A percentile compares a stretch with the other conserved stretches of the same genome.
Conservation (phyloP, 2,797 vertebrate species). For the Hapalemur alaotrensis region DNA sequence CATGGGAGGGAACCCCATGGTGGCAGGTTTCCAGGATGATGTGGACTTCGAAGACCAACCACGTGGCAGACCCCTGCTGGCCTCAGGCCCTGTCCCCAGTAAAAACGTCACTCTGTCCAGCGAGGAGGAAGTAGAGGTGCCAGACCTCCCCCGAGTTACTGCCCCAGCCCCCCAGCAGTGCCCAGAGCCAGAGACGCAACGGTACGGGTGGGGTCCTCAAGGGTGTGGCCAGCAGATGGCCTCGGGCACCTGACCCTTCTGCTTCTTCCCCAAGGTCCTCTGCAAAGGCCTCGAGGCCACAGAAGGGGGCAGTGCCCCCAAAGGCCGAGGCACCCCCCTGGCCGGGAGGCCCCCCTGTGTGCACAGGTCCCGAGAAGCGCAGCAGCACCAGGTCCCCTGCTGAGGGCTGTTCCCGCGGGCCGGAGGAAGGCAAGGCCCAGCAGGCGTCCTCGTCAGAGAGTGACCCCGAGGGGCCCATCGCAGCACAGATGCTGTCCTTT, state of each 20-base stretch:
- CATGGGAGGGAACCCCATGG: conserved; percentile 92
- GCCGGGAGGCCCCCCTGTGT: conserved; percentile 54
- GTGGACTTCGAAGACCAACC: conserved; percentile 91
- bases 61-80: conserved; percentile 64
- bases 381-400: conserved; percentile 38
- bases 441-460: conserved; percentile 88
- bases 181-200: conserved; percentile 82
- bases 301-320: conserved; percentile 48
- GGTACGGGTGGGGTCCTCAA: conserved; percentile 78
- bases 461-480: conserved; percentile 91
- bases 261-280: conserved; percentile 81
- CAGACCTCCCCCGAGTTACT: neutral
- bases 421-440: conserved; percentile 77
- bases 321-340: conserved; percentile 37
- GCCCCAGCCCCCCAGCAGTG: conserved; percentile 79
- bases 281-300: conserved; percentile 78
- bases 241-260: neutral
- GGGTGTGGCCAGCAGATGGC: neutral
- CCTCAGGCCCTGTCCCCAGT: conserved; percentile 80
- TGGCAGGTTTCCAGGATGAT: conserved; percentile 94
- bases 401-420: conserved; percentile 54
- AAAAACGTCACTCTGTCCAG: conserved; percentile 89
- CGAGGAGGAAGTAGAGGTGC: conserved; percentile 88
- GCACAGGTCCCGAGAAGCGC: conserved; percentile 61
- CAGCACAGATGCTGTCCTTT: conserved; percentile 96